Percentiles rank a stretch among this genome's conserved stretches.
Conservation (phyloP, 2,888 invertebrate species). For the Cacoxenus indagator region DNA sequence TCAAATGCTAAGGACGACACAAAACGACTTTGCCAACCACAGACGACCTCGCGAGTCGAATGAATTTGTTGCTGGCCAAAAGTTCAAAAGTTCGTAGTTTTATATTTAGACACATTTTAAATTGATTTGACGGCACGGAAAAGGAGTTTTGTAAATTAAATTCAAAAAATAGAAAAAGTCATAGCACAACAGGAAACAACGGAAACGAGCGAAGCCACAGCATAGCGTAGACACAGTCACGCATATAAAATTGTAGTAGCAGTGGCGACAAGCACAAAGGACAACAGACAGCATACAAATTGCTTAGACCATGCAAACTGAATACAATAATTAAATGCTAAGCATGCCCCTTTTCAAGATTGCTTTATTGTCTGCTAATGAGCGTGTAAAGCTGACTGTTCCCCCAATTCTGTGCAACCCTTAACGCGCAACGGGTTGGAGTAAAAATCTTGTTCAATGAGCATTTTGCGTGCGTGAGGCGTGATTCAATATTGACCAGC, state of each 20-base stretch:
- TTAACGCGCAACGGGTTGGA: not conserved
- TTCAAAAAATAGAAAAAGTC: not conserved
- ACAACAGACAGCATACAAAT: not conserved
- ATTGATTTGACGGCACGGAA: not conserved
- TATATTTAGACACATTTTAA: not conserved
- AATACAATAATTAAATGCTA: constrained; percentile 12
- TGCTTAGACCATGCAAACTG: not conserved
- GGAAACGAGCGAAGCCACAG: not conserved
- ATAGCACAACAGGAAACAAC: not conserved
- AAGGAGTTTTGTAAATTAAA: not conserved
- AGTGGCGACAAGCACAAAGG: too few species aligned
- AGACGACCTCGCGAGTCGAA: not conserved
- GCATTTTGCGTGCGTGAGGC: not conserved
- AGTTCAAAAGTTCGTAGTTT: constrained; percentile 27
- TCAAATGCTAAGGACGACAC: not conserved
- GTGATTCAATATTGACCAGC: not conserved
- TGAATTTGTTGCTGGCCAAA: not conserved
- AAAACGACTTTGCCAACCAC: not conserved
- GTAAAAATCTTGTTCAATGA: not conserved
- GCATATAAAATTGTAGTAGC: not conserved
- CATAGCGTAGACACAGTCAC: too few species aligned
- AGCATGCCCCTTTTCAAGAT: not conserved
- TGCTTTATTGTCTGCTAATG: constrained; percentile 15
- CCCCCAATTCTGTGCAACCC: not conserved
- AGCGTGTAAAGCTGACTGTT: not conserved